Evolutionary conservation across 1,140 invertebrate genomes (phyloP), one percentile per base, ranked within the genome.

Genomic region (Chymomyza costata): DNA sequence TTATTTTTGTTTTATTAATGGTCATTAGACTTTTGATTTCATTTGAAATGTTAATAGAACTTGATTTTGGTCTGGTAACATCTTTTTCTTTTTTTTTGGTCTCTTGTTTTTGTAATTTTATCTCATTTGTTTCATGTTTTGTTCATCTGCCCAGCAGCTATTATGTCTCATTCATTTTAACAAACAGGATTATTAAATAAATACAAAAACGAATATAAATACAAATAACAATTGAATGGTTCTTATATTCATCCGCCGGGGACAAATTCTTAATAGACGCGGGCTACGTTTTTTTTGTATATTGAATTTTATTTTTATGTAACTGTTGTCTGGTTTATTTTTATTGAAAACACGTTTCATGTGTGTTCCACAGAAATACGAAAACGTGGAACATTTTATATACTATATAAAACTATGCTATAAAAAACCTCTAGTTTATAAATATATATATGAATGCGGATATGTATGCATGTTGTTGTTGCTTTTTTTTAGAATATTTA

Each of bases 1-100:
- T 30, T 15, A 21, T 25, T 6, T 19, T 28, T n/a, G n/a, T n/a
- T n/a, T n/a, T n/a, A n/a, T n/a, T n/a, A n/a, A n/a, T n/a, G n/a
- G n/a, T n/a, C 21, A 5, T 25, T 8, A 3, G 21, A 25, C 21
- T 25, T 25, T 28, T 2, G 17, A 34, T 54, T 70, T 60, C 31
- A 32, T 25, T 56, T 43, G 32, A 73, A 73, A 59, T 73, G 68
- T 68, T 69, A 68, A 59, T 46, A 50, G 51, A 67, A 64, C 61
- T 65, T 65, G 64, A 47, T 58, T 73, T 53, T 15, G 51, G 63
- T 43, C 16, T 10, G 35, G 31, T 38, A 7, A 13, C 7, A 34
- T 44, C 31, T 40, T 25, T 46, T 46, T 43, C 11, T 19, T 39
- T 28, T 25, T 25, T 41, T 39, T 37, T 32, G 6, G 17, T 38